Evolutionary conservation across 2,888 invertebrate species (phyloP), one percentile per base, ranked within the genome.

Genomic region (Eurois occulta): DNA sequence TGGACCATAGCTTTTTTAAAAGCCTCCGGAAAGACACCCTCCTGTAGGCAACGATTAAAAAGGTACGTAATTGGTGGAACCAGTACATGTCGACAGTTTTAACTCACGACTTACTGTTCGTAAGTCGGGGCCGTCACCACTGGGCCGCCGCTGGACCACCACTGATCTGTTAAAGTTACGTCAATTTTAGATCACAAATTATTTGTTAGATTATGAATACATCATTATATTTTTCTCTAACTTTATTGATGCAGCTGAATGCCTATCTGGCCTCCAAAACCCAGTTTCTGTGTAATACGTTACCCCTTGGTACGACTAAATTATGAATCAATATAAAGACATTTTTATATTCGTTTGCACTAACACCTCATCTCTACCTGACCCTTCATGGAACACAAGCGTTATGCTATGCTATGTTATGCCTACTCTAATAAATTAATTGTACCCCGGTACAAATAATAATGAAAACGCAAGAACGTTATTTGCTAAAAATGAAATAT

Each of bases 401-500:
- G 13, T 24, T 0, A 24, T 24, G 2, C 13, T 38, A 38, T 1
- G 13, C 16, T 41, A 24, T 18, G 2, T 60, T 1, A 32, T 13
- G 13, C n/a, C n/a, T 16, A 8, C 8, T 5, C 8, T 38, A 28
- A 28, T 28, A 62, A n/a, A 52, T 38, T 38, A n/a, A 16, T 24
- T 8, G 13, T 5, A 48, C 46, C 7, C 24, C 32, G 5, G 18
- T 62, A 35, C 21, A 62, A 18, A 35, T n/a, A 52, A 48, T 41
- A 38, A 73, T 28, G 41, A 48, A 65, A 64, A 55, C 52, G 35
- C 79, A 68, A 79, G 18, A 48, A 67, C 41, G 5, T 28, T 58
- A 38, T 41, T 67, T 13, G 28, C 28, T 46, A n/a, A 68, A 65
- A 79, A 79, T 21, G 2, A 38, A 80, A 43, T n/a, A 60, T 43